Conservation (phyloP, 2,888 invertebrate species). For the Toxonevra muliebris region DNA sequence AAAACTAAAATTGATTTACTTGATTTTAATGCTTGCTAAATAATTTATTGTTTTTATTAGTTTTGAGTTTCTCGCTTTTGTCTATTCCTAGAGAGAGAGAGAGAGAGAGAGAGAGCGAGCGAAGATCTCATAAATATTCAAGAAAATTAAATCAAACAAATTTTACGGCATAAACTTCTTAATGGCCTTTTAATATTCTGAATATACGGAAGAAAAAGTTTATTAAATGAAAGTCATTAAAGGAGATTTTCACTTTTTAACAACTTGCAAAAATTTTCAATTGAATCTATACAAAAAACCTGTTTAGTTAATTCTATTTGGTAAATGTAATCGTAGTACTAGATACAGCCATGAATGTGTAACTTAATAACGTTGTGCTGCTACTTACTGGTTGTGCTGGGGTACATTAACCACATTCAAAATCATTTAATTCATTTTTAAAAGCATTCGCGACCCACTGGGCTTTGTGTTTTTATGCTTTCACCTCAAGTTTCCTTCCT, state of each 20-base stretch:
- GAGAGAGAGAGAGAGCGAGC: neutral
- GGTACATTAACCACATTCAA: constrained; percentile 23
- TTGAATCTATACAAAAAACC: constrained; percentile 14
- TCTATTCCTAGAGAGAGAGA: neutral
- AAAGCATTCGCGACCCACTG: constrained; percentile 7
- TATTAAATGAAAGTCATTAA: constrained; percentile 26
- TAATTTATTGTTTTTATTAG: neutral
- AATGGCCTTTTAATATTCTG: constrained; percentile 28
- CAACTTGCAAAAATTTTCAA: constrained; percentile 16
- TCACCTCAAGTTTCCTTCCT: neutral
- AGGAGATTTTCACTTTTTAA: constrained; percentile 18
- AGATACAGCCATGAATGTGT: no score
- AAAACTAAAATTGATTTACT: neutral
- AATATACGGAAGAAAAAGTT: constrained; percentile 7
- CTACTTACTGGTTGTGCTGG: no score
- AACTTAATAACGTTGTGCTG: neutral
- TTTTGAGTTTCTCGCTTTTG: neutral
- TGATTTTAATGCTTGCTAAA: neutral
- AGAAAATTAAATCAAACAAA: constrained; percentile 8
- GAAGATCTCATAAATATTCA: neutral
- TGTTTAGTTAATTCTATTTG: constrained; percentile 13
- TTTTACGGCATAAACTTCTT: constrained; percentile 17
- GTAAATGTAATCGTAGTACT: neutral
- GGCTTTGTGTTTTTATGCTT: neutral
- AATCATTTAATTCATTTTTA: constrained; percentile 25